Base-by-base conservation (phyloP, 2,888 invertebrate species). In the Tortricodes alternella region DNA sequence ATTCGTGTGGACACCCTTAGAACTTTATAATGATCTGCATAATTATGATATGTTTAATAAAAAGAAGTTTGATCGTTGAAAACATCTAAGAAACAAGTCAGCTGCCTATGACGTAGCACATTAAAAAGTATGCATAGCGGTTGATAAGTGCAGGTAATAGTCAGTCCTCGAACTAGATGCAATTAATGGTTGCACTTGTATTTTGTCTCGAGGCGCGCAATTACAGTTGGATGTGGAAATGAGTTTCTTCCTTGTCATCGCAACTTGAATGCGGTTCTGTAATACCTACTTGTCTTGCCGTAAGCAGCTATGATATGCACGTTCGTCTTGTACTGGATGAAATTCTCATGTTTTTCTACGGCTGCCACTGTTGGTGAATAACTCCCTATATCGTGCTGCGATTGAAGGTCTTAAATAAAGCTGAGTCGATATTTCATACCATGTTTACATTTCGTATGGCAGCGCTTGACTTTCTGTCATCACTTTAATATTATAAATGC, bases 171-270 rank as follows among this genome's bases (percentile, higher is more conserved):
- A 19, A 35, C 41, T 24, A 49, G 49, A 41, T 37, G 56, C 37
- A 44, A 56, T 56, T 56, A 50, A 50, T 56, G 23, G 49, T 32
- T 56, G 37, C 56, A 44, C 50, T 56, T 50, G 23, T 55, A 44
- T 41, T 56, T 50, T 56, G 49, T 50, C 56, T 44, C 32, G 43
- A 56, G 56, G 56, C 56, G 35, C 37, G 49, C 56, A 44, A 56
- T 50, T 56, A 23, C 49, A 49, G 48, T 53, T 39, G 53, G 35
- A 35, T 35, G 55, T 37, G 41, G 55, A 55, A 55, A 55, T 55
- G 41, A 49, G 55, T 34, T 55, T 49, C 55, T 48, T 48, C 55
- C 55, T 49, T 41, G 41, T 35, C 35, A 49, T 35, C 24, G 55
- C 41, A 35, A 55, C 41, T 41, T 27, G 21, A 23, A 32, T 24